A percentile compares a stretch with the other conserved stretches of the same genome.
Conservation (phyloP, 2,888 invertebrate genomes). For the Macaria notata region DNA sequence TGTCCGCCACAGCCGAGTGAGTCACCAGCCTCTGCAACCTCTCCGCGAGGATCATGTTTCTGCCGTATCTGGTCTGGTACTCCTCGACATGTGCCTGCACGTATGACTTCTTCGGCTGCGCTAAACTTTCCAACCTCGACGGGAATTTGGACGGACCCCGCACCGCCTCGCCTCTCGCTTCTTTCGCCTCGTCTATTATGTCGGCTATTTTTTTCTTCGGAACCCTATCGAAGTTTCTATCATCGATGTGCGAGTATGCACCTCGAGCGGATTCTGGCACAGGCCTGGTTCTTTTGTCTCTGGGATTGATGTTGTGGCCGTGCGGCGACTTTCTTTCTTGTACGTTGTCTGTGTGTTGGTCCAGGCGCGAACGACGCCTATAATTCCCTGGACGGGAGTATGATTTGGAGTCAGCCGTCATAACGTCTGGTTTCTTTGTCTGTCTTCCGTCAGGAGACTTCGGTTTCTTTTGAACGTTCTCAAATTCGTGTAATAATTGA, state of each 20-base stretch:
- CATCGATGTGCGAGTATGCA: constrained; percentile 37
- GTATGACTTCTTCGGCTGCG: constrained; percentile 67
- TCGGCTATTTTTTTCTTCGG: constrained; percentile 55
- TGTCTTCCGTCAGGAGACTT: constrained; percentile 46
- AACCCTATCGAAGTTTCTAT: constrained; percentile 40
- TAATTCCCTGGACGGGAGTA: constrained; percentile 36
- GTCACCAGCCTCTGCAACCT: constrained; percentile 49
- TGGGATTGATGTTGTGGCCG: constrained; percentile 22
- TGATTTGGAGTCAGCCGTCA: constrained; percentile 39
- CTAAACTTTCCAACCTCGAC: constrained; percentile 62
- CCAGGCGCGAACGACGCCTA: constrained; percentile 47
- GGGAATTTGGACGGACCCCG: constrained; percentile 60
- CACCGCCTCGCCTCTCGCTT: constrained; percentile 74
- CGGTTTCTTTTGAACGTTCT: constrained; percentile 59
- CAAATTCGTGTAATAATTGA: constrained; percentile 65
- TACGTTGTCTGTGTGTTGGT: constrained; percentile 44
- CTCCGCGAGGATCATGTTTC: constrained; percentile 47
- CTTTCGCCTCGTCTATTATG: constrained; percentile 68
- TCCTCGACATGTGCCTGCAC: constrained; percentile 62
- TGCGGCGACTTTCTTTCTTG: constrained; percentile 30
- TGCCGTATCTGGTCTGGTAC: constrained; percentile 53
- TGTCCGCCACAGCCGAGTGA: constrained; percentile 16
- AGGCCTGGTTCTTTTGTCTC: constrained; percentile 34
- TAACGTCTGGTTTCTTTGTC: constrained; percentile 45
- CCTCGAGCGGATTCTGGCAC: constrained; percentile 23